These are phyloP conservation scores for Wasmannia auropunctata DNA, from an alignment of 1,140 invertebrate species.

Conservation along the genomic window DNA sequence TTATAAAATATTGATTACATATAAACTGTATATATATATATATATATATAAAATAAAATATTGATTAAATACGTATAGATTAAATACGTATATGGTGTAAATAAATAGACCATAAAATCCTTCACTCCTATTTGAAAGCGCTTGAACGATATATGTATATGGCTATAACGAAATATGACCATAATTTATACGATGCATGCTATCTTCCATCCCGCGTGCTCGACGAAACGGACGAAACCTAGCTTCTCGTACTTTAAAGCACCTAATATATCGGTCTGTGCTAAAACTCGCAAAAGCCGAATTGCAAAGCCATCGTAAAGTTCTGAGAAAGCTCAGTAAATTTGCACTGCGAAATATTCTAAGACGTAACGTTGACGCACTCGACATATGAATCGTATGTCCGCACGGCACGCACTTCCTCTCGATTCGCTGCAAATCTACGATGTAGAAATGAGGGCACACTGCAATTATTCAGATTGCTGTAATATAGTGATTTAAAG, in stretches of 20 bases:
- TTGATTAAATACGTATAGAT: background rate
- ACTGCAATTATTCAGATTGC: slow-evolving; percentile 17
- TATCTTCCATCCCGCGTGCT: background rate
- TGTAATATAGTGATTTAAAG: background rate
- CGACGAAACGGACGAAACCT: slow-evolving; percentile 16
- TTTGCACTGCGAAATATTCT: slow-evolving; percentile 27
- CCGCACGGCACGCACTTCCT: slow-evolving; percentile 2
- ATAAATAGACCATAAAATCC: background rate
- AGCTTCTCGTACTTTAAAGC: slow-evolving; percentile 27
- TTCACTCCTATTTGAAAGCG: background rate
- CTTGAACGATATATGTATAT: background rate
- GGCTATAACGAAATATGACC: slow-evolving; percentile 14
- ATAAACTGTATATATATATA: too few species aligned
- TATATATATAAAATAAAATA: background rate
- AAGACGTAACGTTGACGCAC: slow-evolving; percentile 37
- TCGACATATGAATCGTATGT: slow-evolving; percentile 21
- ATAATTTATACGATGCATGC: slow-evolving; percentile 31
- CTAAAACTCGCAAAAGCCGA: background rate
- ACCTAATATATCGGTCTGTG: slow-evolving; percentile 18
- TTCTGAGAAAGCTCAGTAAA: background rate
- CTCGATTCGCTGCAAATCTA: background rate
- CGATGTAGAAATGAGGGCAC: background rate
- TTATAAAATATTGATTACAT: too few species aligned
- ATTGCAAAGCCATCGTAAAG: slow-evolving; percentile 28
- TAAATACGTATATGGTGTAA: background rate